phyloP scores from a whole-genome alignment of 92 coral and sea anemone genomes.

The Hydrozoanthus gracilis region DNA sequence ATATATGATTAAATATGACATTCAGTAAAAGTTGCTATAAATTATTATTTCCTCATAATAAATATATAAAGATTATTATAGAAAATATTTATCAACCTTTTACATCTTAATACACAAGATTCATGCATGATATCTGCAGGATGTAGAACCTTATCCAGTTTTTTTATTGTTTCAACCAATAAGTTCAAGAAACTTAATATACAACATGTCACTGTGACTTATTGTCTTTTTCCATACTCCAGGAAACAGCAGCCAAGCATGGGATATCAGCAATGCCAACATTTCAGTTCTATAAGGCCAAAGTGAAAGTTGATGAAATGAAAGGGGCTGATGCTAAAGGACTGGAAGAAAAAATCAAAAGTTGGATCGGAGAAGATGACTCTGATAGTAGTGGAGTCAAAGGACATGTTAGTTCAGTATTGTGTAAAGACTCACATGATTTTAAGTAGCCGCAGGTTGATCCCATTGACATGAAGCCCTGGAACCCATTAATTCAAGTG shows the following conservation, averaged over 20 bases:
- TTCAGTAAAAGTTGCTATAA: no score
- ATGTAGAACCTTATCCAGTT: no score
- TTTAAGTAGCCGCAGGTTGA: background rate
- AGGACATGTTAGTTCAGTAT: constrained; percentile 85
- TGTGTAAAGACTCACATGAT: background rate
- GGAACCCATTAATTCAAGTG: no score
- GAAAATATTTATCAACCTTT: no score
- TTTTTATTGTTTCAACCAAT: no score
- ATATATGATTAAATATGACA: no score
- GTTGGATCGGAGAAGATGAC: constrained; percentile 89
- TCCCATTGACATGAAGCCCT: no score
- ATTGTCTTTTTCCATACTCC: background rate
- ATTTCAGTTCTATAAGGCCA: constrained; percentile 86
- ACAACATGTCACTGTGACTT: background rate
- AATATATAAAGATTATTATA: no score
- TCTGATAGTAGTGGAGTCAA: constrained; percentile 79
- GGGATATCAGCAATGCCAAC: constrained; percentile 94
- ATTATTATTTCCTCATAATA: no score
- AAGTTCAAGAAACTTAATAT: no score
- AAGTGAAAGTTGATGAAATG: constrained; percentile 88
- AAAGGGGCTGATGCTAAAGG: constrained; percentile 86
- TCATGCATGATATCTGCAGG: no score
- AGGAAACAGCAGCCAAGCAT: constrained; percentile 81
- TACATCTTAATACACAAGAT: no score
- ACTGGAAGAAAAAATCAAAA: constrained; percentile 81